A percentile compares a stretch with the other conserved stretches of the same genome.
Conservation (phyloP, 2,113 vertebrate species). For the Anas platyrhynchos region DNA sequence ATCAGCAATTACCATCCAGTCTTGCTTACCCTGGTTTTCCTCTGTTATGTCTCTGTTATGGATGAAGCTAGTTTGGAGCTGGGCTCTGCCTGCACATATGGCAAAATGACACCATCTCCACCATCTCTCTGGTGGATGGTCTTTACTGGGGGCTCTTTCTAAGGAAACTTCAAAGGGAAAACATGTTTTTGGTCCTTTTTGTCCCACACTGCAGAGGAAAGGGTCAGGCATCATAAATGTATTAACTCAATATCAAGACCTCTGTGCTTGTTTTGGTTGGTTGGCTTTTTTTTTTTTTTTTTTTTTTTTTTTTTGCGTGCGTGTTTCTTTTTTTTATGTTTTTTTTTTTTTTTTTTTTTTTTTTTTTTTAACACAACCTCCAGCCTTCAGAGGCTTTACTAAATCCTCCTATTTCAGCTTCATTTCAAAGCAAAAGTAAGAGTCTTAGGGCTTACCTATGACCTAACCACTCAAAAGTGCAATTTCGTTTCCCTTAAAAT, state of each 20-base stretch:
- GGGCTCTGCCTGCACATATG: fast-evolving
- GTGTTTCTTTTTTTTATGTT: background rate
- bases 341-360: background rate
- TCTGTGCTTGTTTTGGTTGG: background rate
- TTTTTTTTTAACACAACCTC: background rate
- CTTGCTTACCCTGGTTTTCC: slow-evolving; percentile 20
- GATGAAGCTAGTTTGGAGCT: background rate
- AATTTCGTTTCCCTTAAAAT: background rate
- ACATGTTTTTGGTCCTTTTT: background rate
- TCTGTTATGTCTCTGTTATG: background rate
- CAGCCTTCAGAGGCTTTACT: background rate
- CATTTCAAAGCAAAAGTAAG: background rate
- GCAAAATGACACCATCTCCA: background rate
- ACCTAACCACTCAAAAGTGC: background rate
- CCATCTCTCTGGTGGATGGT: background rate
- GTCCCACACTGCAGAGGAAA: background rate
- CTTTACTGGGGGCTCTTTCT: background rate
- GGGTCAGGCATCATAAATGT: fast-evolving
- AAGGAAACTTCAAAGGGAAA: background rate
- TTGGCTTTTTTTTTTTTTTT: background rate
- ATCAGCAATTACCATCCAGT: background rate
- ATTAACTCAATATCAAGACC: background rate
- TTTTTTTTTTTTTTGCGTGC: background rate
- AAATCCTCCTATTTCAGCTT: background rate
- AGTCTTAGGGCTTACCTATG: background rate